Base-by-base conservation (phyloP, 2,113 vertebrate species). In the Barnardius zonarius region DNA sequence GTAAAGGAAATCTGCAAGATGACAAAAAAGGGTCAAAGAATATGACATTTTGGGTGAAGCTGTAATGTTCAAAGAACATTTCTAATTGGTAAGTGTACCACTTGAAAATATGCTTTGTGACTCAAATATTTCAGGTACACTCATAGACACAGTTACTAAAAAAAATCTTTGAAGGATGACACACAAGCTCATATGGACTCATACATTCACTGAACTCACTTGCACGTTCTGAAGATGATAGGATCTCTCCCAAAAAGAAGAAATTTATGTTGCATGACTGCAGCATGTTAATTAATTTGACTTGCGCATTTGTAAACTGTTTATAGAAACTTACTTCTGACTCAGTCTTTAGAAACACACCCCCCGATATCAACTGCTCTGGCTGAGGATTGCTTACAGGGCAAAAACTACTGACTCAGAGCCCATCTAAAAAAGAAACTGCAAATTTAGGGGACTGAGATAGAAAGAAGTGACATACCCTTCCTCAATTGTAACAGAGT, bases 401-500 rank as follows among this genome's bases (percentile, higher is more conserved):
- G 59, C 25, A 93, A 62, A 85, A 88, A 80, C 17, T 20, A 68
- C 44, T 44, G 54, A 43, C n/a, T 83, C 51, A 28, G 18, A 39
- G 59, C 46, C 57, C 48, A 64, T 17, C 30, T 37, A 70, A 82
- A 74, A 74, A 82, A 68, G 3, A 93, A 91, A 37, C 23, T 15
- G 17, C 27, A 92, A 62, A 66, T 79, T 31, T 68, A 90, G 43
- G 15, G 41, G 81, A 70, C 9, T 4, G 5, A 95, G 25, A 68
- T 37, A 81, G 15, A 68, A 85, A 82, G 41, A 94, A 9, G 49
- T 78, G 75, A 98, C 99, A 92, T 98, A 99, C 99, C 99, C 99
- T 96, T 99, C 99, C 82, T 99, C 98, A 73, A 99, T 98, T 31
- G 98, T 99, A 93, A 99, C 99, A 33, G 98, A 98, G 73, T 99